Conservation (phyloP, 2,888 invertebrate species). For the Zygothrica quintamaculata region DNA sequence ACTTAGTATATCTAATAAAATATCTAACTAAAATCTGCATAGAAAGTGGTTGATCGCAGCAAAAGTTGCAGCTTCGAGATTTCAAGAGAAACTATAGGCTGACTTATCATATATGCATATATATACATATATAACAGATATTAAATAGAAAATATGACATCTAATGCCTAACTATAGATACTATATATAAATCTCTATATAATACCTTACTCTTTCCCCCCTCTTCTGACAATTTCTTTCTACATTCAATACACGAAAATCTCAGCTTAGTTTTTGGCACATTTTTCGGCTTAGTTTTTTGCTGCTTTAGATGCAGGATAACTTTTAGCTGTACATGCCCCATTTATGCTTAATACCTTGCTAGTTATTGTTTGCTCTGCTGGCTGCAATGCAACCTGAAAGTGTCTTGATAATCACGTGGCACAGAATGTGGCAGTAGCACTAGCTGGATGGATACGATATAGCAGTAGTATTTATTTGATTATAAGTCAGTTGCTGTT, state of each 20-base stretch:
- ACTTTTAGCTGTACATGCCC: background rate
- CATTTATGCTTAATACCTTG: background rate
- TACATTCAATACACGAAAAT: too few relatives aligned
- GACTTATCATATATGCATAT: background rate
- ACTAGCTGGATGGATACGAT: slow-evolving; percentile 2
- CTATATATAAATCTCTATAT: too few relatives aligned
- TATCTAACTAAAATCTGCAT: too few relatives aligned
- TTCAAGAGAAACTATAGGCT: background rate
- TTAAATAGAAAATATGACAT: background rate
- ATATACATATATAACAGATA: too few relatives aligned
- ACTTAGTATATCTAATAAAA: too few relatives aligned
- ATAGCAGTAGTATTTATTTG: slow-evolving; percentile 66
- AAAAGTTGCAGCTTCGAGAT: too few relatives aligned
- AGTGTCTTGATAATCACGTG: slow-evolving; percentile 65
- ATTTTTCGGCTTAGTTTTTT: too few relatives aligned
- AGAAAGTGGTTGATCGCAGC: too few relatives aligned
- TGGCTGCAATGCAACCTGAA: slow-evolving; percentile 33
- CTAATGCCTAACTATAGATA: background rate
- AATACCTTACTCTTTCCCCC: too few relatives aligned
- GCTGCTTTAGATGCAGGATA: background rate
- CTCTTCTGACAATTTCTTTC: too few relatives aligned
- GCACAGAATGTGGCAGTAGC: slow-evolving; percentile 41
- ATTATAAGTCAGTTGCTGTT: slow-evolving; percentile 57
- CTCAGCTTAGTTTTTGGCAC: too few relatives aligned
- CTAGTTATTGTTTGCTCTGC: slow-evolving; percentile 18